Evolutionary conservation across 1,140 invertebrate genomes (phyloP).

Genomic region (Cephus cinctus): DNA sequence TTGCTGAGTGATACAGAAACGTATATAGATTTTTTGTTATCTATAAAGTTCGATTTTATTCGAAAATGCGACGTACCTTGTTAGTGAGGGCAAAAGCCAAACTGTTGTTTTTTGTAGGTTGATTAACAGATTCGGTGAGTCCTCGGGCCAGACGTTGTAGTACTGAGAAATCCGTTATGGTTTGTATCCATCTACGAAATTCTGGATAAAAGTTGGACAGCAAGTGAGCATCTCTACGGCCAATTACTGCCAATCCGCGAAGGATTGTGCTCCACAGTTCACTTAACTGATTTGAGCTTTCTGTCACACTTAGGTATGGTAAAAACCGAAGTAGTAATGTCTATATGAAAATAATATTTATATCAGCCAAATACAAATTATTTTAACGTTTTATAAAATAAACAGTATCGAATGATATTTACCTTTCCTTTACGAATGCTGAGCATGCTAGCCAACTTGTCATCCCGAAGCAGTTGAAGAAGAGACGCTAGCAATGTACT

Average conservation of each 20-base stretch:
- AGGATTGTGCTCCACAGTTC: slow-evolving; percentile 57
- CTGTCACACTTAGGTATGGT: slow-evolving; percentile 52
- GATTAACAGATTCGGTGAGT: slow-evolving; percentile 38
- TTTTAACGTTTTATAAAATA: slow-evolving; percentile 7
- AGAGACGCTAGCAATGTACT: slow-evolving; percentile 39
- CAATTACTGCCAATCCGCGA: slow-evolving; percentile 54
- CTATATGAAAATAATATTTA: slow-evolving; percentile 33
- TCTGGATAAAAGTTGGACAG: slow-evolving; percentile 55
- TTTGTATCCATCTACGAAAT: slow-evolving; percentile 55
- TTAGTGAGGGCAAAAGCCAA: slow-evolving; percentile 46
- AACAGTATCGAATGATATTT: slow-evolving; percentile 19
- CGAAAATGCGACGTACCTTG: slow-evolving; percentile 34
- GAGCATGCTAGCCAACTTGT: slow-evolving; percentile 66
- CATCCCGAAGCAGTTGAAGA: slow-evolving; percentile 59
- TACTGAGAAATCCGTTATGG: slow-evolving; percentile 25
- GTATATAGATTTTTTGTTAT: not conserved
- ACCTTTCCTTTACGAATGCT: slow-evolving; percentile 75
- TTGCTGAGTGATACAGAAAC: not conserved
- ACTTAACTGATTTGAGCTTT: slow-evolving; percentile 50
- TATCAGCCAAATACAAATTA: not conserved
- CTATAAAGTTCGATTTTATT: not conserved
- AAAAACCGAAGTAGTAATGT: slow-evolving; percentile 61
- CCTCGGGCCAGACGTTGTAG: slow-evolving; percentile 35
- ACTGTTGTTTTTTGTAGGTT: slow-evolving; percentile 44
- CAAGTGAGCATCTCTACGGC: slow-evolving; percentile 56